These are phyloP conservation scores for Tupaia chinensis DNA, from an alignment of 2,113 vertebrate genomes.

Conservation along the genomic window DNA sequence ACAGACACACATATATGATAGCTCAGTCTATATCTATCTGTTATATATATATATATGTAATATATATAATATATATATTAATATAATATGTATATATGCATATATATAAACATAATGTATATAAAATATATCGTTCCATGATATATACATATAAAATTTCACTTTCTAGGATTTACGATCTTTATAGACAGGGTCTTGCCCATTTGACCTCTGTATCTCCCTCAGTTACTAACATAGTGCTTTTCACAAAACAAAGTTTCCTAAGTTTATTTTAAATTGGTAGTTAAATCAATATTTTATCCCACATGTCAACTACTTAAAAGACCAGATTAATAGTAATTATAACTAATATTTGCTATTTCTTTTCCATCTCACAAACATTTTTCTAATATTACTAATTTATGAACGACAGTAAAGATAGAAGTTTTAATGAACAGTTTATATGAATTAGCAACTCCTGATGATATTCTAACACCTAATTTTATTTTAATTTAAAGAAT, in stretches of 20 bases:
- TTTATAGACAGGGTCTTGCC: neutral
- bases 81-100: neutral
- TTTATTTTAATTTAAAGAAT: slow-evolving; percentile 14
- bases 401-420: neutral
- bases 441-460: neutral
- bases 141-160: neutral
- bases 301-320: neutral
- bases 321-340: neutral
- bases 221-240: neutral
- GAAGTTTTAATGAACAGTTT: neutral
- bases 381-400: neutral
- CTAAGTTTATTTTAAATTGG: neutral
- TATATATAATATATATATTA: too few species aligned
- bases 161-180: neutral
- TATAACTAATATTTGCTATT: neutral
- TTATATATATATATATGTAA: neutral
- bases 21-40: neutral
- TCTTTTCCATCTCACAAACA: neutral
- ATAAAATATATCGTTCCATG: neutral
- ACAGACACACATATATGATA: too few species aligned
- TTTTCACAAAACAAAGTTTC: neutral
- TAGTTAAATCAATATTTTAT: slow-evolving; percentile 18
- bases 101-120: neutral
- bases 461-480: neutral
- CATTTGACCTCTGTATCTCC: neutral